Evolutionary conservation across 2,113 vertebrate genomes (phyloP).

Genomic region (Corvus moneduloides): DNA sequence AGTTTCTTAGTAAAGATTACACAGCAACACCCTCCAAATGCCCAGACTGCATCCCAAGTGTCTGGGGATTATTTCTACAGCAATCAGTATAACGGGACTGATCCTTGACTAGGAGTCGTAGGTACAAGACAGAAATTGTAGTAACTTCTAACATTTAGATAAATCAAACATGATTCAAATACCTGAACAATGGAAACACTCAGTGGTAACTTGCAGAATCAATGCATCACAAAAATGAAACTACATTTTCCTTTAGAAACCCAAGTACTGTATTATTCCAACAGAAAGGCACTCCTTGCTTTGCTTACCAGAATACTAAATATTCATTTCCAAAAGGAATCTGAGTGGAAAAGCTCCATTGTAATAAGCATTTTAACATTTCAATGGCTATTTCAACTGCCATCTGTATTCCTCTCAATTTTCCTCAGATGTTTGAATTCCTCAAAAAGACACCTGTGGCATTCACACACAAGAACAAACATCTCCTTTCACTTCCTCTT

Average conservation of each 20-base stretch:
- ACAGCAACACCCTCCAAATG: background rate
- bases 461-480: background rate
- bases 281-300: background rate
- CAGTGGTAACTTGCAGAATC: background rate
- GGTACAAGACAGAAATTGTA: background rate
- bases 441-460: background rate
- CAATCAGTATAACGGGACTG: background rate
- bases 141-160: background rate
- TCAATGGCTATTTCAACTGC: slow-evolving; percentile 4
- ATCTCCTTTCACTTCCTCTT: background rate
- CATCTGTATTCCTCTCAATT: background rate
- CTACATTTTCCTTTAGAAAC: background rate
- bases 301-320: background rate
- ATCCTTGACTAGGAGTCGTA: background rate
- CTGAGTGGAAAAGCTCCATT: background rate
- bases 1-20: background rate
- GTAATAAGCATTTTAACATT: background rate
- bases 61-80: background rate
- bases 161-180: background rate
- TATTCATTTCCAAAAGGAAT: background rate
- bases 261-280: background rate
- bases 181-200: background rate
- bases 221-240: background rate
- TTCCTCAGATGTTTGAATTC: background rate
- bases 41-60: background rate